These are phyloP conservation scores for Amniataba percoides DNA, from an alignment of 2,797 vertebrate species.

Conservation along the genomic window DNA sequence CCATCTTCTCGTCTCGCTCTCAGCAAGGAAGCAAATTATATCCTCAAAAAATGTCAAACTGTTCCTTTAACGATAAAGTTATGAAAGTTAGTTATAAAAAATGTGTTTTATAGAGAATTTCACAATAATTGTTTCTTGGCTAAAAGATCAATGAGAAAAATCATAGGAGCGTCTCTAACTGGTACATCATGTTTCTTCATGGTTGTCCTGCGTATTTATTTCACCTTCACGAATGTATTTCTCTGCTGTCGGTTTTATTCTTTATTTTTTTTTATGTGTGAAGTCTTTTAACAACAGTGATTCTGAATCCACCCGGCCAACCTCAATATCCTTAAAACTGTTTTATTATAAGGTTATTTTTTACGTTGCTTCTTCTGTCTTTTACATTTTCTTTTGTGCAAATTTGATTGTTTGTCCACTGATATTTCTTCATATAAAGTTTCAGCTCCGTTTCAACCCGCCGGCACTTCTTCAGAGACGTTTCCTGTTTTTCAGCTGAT, in stretches of 20 bases:
- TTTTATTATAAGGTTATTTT: neutral
- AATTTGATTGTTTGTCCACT: neutral
- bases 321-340: neutral
- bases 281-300: neutral
- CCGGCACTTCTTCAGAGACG: neutral
- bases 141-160: too few species aligned
- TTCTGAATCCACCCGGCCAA: neutral
- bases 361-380: neutral
- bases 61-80: neutral
- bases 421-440: neutral
- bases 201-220: neutral
- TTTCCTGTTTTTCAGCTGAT: conserved; percentile 12
- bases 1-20: neutral
- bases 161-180: too few species aligned
- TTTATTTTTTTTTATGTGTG: neutral
- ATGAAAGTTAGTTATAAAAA: too few species aligned
- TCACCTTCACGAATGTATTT: conserved; percentile 1
- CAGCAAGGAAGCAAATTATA: neutral
- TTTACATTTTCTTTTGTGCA: neutral
- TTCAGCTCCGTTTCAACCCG: neutral
- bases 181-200: neutral
- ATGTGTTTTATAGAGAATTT: too few species aligned
- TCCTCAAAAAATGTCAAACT: neutral
- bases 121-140: neutral
- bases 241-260: conserved; percentile 5